phyloP scores from a whole-genome alignment of 2,888 invertebrate species.

The Stegana nigrithorax region DNA sequence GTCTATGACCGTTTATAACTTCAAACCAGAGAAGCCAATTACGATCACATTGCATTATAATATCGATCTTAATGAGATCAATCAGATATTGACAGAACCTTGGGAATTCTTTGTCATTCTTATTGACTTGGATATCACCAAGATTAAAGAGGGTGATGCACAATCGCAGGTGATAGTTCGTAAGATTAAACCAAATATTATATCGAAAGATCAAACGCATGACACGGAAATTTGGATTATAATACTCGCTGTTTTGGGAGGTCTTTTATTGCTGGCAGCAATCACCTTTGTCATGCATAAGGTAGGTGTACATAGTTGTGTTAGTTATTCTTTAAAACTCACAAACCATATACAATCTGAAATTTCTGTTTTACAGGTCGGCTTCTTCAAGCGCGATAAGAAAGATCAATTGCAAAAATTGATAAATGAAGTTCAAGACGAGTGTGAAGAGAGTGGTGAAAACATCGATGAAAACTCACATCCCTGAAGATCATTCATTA shows the following conservation, averaged over 20 bases:
- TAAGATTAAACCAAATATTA: conserved; percentile 65
- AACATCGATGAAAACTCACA: no score
- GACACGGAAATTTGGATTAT: conserved; percentile 68
- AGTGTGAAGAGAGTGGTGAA: no score
- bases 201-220: conserved; percentile 64
- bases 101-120: conserved; percentile 67
- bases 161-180: conserved; percentile 50
- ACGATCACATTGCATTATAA: conserved; percentile 60
- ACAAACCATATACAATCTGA: no score
- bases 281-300: conserved; percentile 66
- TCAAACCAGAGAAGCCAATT: conserved; percentile 60
- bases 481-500: no score
- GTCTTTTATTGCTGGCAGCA: conserved; percentile 66
- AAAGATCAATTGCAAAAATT: no score
- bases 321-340: no score
- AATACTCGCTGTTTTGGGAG: conserved; percentile 68
- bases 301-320: no score
- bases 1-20: conserved; percentile 61
- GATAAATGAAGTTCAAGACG: no score
- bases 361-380: no score
- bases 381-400: no score
- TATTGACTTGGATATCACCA: conserved; percentile 47
- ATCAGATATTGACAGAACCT: conserved; percentile 65
- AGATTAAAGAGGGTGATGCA: no score
- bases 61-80: conserved; percentile 65